These are phyloP conservation scores for Hymenochirus boettgeri DNA, from an alignment of 2,113 vertebrate genomes.

Conservation along the genomic window DNA sequence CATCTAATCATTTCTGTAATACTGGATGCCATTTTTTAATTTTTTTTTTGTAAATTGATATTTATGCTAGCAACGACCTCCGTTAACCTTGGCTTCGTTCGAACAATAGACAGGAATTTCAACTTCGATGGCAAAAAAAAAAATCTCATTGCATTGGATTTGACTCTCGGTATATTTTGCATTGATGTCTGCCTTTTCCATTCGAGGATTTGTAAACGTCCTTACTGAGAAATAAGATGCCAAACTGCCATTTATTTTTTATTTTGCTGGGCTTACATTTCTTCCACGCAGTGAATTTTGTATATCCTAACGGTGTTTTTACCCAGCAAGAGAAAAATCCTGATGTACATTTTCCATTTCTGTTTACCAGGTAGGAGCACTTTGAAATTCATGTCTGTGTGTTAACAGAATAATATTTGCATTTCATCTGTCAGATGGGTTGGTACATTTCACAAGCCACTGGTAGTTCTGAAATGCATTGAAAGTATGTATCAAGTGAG, in stretches of 20 bases:
- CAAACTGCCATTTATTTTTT: constrained; percentile 48
- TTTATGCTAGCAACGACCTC: constrained; percentile 18
- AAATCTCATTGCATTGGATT: constrained; percentile 33
- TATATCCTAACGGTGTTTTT: constrained; percentile 51
- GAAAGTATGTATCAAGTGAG: constrained; percentile 35
- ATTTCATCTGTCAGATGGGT: constrained; percentile 49
- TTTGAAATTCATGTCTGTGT: constrained; percentile 45
- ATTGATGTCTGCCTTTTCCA: too few relatives aligned
- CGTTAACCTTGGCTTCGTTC: constrained; percentile 13
- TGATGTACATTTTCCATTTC: constrained; percentile 59
- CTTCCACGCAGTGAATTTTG: constrained; percentile 46
- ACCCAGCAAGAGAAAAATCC: constrained; percentile 48
- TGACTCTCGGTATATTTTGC: constrained; percentile 66
- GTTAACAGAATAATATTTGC: constrained; percentile 54
- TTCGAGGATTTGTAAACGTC: too few relatives aligned
- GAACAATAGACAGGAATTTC: constrained; percentile 7
- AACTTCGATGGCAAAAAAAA: constrained; percentile 24
- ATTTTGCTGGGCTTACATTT: constrained; percentile 65
- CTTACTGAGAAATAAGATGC: constrained; percentile 66
- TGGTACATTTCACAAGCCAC: constrained; percentile 36
- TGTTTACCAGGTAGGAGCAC: constrained; percentile 56
- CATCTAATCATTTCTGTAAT: constrained; percentile 18
- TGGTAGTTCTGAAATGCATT: constrained; percentile 37
- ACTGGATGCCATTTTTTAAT: neutral
- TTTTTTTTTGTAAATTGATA: constrained; percentile 18